phyloP scores from a whole-genome alignment of 1,140 invertebrate genomes.

The Bradynema listronoti region DNA sequence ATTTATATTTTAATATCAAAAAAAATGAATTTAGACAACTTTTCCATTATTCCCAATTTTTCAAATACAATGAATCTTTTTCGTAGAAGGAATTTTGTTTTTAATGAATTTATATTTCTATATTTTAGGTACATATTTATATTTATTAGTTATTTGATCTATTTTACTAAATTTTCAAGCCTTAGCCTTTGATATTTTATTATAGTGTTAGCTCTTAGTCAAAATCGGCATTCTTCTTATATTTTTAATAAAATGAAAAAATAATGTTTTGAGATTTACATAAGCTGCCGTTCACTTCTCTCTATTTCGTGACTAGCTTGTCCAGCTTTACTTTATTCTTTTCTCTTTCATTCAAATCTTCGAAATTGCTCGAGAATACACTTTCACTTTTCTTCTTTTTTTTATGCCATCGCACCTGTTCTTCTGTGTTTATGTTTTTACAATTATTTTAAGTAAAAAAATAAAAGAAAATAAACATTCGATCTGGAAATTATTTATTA shows the following conservation, averaged over 20 bases:
- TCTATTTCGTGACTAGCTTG: too few relatives aligned
- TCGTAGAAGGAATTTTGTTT: background rate
- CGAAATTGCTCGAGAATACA: background rate
- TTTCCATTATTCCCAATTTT: background rate
- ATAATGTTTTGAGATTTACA: background rate
- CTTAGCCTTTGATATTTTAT: background rate
- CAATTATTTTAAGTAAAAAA: too few relatives aligned
- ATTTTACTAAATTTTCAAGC: background rate
- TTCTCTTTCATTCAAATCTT: too few relatives aligned
- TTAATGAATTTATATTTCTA: background rate
- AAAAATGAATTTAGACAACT: background rate
- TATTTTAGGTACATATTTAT: background rate
- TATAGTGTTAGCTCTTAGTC: background rate
- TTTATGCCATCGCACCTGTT: background rate
- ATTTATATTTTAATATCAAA: background rate
- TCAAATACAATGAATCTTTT: slow-evolving; percentile 5
- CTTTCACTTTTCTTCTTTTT: slow-evolving; percentile 5
- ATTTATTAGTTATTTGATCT: background rate
- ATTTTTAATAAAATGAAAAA: background rate
- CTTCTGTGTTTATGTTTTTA: background rate
- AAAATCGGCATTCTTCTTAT: background rate
- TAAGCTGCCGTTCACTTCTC: too few relatives aligned
- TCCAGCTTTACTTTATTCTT: too few relatives aligned
- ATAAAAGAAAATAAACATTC: background rate
- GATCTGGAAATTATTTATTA: background rate